Conservation (phyloP, 30 jellyfish, hydroid and myxozoan species). For the Aurelia sp. region DNA sequence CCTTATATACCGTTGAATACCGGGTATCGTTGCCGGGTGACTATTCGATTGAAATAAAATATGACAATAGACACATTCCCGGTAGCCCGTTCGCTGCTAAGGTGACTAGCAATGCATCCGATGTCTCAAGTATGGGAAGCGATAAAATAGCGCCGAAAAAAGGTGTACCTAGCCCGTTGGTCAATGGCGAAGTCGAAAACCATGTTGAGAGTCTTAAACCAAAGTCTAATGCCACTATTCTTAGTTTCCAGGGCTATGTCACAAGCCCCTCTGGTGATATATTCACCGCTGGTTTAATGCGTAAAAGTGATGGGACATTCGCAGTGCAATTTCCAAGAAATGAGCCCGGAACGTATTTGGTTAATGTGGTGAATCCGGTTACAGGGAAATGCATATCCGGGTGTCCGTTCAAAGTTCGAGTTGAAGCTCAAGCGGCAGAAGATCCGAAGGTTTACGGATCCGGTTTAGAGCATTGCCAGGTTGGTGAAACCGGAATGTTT, state of each 20-base stretch:
- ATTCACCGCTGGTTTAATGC: constrained; percentile 50
- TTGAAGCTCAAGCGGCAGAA: constrained; percentile 50
- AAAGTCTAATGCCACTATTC: constrained; percentile 12
- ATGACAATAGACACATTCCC: constrained; percentile 81
- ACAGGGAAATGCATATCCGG: constrained; percentile 73
- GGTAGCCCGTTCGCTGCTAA: constrained; percentile 88
- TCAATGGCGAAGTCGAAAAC: constrained; percentile 51
- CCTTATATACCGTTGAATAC: constrained; percentile 78
- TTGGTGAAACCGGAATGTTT: constrained; percentile 77
- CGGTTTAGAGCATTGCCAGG: constrained; percentile 69
- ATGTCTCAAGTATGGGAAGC: background rate
- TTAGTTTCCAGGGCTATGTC: constrained; percentile 60
- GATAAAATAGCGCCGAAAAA: background rate
- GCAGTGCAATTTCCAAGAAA: constrained; percentile 81
- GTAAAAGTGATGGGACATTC: constrained; percentile 61
- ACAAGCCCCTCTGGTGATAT: constrained; percentile 80
- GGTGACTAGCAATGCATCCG: constrained; percentile 12
- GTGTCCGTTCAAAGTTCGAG: constrained; percentile 82
- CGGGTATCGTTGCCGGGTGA: constrained; percentile 90
- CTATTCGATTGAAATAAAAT: constrained; percentile 79
- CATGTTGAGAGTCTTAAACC: background rate
- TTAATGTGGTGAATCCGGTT: constrained; percentile 58
- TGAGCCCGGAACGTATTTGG: constrained; percentile 78
- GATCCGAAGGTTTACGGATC: constrained; percentile 73
- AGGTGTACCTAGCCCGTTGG: constrained; percentile 22